These are phyloP conservation scores for Semaprochilodus insignis DNA, from an alignment of 2,797 vertebrate genomes.

Conservation along the genomic window DNA sequence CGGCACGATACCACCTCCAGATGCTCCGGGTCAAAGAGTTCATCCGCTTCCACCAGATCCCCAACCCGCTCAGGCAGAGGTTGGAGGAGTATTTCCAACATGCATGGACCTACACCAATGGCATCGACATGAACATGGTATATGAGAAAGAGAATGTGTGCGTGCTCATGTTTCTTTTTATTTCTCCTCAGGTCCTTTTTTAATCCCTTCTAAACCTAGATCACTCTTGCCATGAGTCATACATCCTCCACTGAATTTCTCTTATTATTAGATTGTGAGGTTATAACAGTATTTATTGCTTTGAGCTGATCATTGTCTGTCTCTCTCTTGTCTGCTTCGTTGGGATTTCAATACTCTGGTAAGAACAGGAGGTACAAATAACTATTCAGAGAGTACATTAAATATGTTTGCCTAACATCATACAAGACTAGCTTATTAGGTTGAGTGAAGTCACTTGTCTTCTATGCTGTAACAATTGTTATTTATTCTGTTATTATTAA, in stretches of 20 bases:
- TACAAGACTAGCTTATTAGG: background rate
- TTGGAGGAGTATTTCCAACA: constrained; percentile 99
- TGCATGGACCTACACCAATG: constrained; percentile 98
- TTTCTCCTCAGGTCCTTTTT: background rate
- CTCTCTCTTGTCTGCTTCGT: constrained; percentile 97
- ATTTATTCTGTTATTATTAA: background rate
- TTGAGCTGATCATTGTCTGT: constrained; percentile 96
- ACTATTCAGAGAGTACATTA: constrained; percentile 1
- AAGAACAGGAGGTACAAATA: constrained; percentile 98
- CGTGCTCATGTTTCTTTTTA: background rate
- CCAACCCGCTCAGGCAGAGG: constrained; percentile 94
- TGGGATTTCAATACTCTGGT: constrained; percentile 95
- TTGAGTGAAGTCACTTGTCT: background rate
- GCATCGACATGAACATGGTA: constrained; percentile 99
- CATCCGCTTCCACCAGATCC: constrained; percentile 99
- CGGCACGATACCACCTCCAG: constrained; percentile 97
- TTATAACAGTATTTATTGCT: constrained; percentile 49
- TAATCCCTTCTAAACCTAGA: constrained; percentile 4
- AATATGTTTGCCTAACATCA: background rate
- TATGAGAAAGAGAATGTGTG: constrained; percentile 61
- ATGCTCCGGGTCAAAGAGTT: constrained; percentile 98
- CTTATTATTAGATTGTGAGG: constrained; percentile 29
- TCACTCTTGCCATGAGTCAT: background rate
- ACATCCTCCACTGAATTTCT: constrained; percentile 41
- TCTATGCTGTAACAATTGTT: background rate